Evolutionary conservation across 1,140 invertebrate genomes (phyloP).

Genomic region (Drosophila nigromelanica): DNA sequence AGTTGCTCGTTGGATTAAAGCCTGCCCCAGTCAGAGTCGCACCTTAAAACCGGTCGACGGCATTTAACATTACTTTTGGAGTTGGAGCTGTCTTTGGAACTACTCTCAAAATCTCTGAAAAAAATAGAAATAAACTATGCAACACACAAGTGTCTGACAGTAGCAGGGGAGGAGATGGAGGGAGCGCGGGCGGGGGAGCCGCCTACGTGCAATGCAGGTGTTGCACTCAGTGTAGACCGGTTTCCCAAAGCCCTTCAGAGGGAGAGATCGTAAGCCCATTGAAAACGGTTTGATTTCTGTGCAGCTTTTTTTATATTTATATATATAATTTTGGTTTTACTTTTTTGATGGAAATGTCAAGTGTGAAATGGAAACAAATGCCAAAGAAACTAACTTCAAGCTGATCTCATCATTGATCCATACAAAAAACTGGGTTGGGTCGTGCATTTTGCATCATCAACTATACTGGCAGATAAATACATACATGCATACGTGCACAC

Average conservation of each 20-base stretch:
- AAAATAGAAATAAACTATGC: constrained; percentile 28
- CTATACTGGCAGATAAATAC: too few species aligned
- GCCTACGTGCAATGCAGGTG: constrained; percentile 47
- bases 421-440: constrained; percentile 28
- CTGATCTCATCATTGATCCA: constrained; percentile 25
- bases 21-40: constrained; percentile 44
- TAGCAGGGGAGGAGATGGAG: not conserved
- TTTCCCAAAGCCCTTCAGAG: constrained; percentile 54
- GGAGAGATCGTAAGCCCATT: constrained; percentile 8
- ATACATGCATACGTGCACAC: too few species aligned
- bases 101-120: constrained; percentile 48
- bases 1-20: constrained; percentile 17
- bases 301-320: not conserved
- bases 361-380: constrained; percentile 67
- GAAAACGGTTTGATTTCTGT: constrained; percentile 26
- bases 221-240: constrained; percentile 47
- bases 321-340: not conserved
- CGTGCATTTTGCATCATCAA: constrained; percentile 30
- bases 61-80: constrained; percentile 60
- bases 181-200: constrained; percentile 27
- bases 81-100: constrained; percentile 27
- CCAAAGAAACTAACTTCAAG: constrained; percentile 43
- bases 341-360: constrained; percentile 65
- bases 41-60: constrained; percentile 74
- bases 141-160: constrained; percentile 58